Percentiles rank a stretch among this genome's conserved stretches.
phyloP scores from a whole-genome alignment of 2,888 invertebrate species.

The Rhagium mordax region DNA sequence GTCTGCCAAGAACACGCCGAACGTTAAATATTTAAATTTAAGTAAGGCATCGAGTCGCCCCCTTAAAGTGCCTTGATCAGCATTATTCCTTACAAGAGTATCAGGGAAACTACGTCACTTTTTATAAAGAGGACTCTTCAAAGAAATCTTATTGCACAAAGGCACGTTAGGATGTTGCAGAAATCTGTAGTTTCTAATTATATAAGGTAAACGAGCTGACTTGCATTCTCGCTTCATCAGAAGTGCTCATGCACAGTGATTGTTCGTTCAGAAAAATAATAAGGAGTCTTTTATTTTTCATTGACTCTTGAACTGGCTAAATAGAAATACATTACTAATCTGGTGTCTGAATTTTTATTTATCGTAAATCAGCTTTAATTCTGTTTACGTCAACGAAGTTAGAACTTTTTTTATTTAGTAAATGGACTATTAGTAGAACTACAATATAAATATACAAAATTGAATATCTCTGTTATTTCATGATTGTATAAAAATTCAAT shows the following conservation, averaged over 20 bases:
- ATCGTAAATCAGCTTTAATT: no score
- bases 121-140: slow-evolving; percentile 1
- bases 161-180: not conserved
- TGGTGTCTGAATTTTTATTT: no score
- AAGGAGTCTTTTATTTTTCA: not conserved
- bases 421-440: no score
- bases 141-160: slow-evolving; percentile 16
- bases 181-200: slow-evolving; percentile 7
- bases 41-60: not conserved
- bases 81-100: slow-evolving; percentile 8
- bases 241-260: not conserved
- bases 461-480: no score
- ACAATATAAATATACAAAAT: no score
- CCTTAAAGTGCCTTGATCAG: slow-evolving; percentile 1
- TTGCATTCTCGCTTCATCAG: slow-evolving; percentile 6
- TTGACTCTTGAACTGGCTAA: no score
- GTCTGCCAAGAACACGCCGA: not conserved
- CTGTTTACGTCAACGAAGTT: no score
- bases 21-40: slow-evolving; percentile 14
- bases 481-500: no score
- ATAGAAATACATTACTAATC: no score
- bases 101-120: slow-evolving; percentile 7
- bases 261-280: not conserved
- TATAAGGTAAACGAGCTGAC: slow-evolving; percentile 12
- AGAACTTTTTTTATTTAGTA: no score